Evolutionary conservation across 2,888 invertebrate genomes (phyloP), one percentile per base, ranked within the genome.

Genomic region (Mylabris sibirica): DNA sequence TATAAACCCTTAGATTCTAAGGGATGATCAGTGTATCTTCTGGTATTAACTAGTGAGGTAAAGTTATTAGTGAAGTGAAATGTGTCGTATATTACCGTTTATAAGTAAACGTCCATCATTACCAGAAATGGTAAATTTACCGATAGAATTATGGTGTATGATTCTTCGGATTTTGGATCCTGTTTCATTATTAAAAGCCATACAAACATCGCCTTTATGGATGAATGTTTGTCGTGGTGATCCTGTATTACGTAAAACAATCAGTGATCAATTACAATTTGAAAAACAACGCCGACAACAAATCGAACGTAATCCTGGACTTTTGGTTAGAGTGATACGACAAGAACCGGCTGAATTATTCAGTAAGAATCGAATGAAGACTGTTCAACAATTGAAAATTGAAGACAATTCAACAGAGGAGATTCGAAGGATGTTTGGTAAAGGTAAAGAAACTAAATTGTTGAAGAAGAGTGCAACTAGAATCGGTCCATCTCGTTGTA

Each of bases 211-310:
- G 5, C 41, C 41, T 11, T n/a, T n/a, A 41, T 41, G 41, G 41
- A 41, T 41, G 41, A n/a, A 41, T 41, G n/a, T 41, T 41, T 41
- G 41, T 41, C 41, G 41, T 41, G 41, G 41, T 41, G 41, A 41
- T 17, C n/a, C n/a, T n/a, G 41, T 41, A 3, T 17, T 41, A 17
- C 41, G 41, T n/a, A 41, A 41, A 41, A 41, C 41, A 1, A 6
- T 41, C n/a, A n/a, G 3, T 1, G n/a, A 41, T 41, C 41, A 41
- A 17, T 41, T 41, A n/a, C n/a, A 17, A 41, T 41, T 41, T 3
- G 41, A 38, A 3, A 38, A 41, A 41, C 41, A 17, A n/a, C 4
- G n/a, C n/a, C 41, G n/a, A 4, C n/a, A 17, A 41, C n/a, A 41
- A 17, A n/a, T 17, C 1, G 41, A 41, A 17, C n/a, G 41, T 0